A percentile compares a stretch with the other conserved stretches of the same genome.
Evolutionary conservation across 2,797 vertebrate species (phyloP).

Genomic region (Anguilla anguilla): DNA sequence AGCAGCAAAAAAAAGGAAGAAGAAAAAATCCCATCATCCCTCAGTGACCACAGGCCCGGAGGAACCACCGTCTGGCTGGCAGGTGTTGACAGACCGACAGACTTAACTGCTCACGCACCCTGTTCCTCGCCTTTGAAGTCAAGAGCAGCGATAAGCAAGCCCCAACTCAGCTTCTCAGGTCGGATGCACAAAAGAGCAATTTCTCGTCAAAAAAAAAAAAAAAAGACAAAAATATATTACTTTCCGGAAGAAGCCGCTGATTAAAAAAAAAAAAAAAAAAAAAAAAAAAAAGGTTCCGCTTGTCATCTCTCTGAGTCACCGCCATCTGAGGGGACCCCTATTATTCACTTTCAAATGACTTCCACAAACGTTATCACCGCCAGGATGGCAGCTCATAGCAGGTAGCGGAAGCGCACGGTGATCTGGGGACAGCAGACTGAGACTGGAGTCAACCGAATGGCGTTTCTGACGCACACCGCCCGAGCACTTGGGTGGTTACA

Average conservation of each 20-base stretch:
- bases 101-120: background rate
- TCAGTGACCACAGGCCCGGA: background rate
- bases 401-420: background rate
- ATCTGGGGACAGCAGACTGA: background rate
- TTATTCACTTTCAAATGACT: background rate
- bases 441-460: background rate
- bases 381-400: background rate
- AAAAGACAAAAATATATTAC: background rate
- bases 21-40: background rate
- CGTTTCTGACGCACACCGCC: background rate
- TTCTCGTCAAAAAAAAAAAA: background rate
- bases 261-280: background rate
- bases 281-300: background rate
- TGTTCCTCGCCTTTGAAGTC: background rate
- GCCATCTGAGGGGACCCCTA: background rate
- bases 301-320: background rate
- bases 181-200: background rate
- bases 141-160: background rate
- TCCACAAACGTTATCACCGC: background rate
- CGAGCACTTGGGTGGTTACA: background rate
- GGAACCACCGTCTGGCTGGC: background rate
- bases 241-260: background rate
- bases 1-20: background rate
- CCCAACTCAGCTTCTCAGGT: background rate
- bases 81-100: conserved; percentile 6